phyloP scores from a whole-genome alignment of 2,113 vertebrate genomes.

The Mellivora capensis region DNA sequence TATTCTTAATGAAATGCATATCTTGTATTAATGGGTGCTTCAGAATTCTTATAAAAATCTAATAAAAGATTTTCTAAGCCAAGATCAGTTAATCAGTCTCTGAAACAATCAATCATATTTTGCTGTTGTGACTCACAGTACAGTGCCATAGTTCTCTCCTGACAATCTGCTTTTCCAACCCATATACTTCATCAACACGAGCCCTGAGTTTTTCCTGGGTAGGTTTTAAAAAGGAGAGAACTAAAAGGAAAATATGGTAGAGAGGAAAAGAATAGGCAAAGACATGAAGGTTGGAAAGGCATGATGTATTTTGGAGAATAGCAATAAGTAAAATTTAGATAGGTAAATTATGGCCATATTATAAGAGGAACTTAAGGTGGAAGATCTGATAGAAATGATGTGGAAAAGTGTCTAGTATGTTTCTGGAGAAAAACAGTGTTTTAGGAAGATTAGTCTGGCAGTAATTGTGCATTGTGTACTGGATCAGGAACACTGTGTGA shows the following conservation, averaged over 20 bases:
- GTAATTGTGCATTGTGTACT: not conserved
- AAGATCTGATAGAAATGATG: not conserved
- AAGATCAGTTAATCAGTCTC: not conserved
- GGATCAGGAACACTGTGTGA: not conserved
- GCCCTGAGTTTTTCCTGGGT: not conserved
- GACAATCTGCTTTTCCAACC: not conserved
- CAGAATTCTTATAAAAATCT: not conserved
- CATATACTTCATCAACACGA: not conserved
- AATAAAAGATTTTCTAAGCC: conserved; percentile 18
- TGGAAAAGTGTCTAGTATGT: not conserved
- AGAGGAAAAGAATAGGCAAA: not conserved
- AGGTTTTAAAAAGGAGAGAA: not conserved
- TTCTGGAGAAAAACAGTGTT: not conserved
- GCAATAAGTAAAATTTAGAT: not conserved
- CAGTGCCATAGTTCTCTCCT: not conserved
- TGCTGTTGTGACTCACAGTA: not conserved
- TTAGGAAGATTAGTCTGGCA: not conserved
- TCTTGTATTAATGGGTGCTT: not conserved
- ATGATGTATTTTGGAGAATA: not conserved
- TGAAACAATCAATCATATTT: not conserved
- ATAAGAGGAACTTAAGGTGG: not conserved
- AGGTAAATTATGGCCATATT: not conserved
- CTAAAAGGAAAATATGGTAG: not conserved
- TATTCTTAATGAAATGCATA: not conserved
- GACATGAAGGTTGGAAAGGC: not conserved